Base-by-base conservation (phyloP, 2,888 invertebrate species). In the Drosophila percnosoma region DNA sequence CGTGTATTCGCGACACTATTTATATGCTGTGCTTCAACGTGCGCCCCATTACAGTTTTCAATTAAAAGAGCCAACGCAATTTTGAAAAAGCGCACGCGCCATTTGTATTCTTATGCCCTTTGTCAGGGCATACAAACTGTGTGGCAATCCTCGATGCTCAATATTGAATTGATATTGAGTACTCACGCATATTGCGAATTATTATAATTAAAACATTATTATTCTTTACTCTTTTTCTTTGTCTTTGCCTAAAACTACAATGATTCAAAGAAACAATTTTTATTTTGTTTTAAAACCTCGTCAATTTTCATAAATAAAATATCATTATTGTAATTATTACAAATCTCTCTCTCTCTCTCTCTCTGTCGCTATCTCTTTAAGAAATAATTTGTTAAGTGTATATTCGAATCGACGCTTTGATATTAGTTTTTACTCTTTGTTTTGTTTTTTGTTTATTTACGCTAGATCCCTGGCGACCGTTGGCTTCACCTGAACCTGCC, bases 401-500 rank as follows among this genome's bases (percentile, higher is more conserved):
- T 67, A 48, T 48, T n/a, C 33, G 36, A 59, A 73, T 82, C 80
- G 76, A 54, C 34, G 60, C 45, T 61, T 40, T 34, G 57, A 15
- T 54, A 42, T 21, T 49, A 51, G 31, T 59, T 63, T 58, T 45
- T 42, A 4, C 27, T 64, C 45, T 64, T 62, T 62, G 48, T 34
- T 73, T 68, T 65, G 58, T 45, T 69, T 60, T 85, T 83, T 83
- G 82, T 85, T 85, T 82, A 73, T 80, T 80, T 78, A 77, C 83
- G 77, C 71, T 74, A 80, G 80, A 85, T 83, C 83, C 88, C 88
- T 40, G 68, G 86, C 60, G 86, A 79, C 66, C 66, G 64, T 66
- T 67, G 69, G 69, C 69, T 82, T 77, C 82, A 83, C 85, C 85
- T 82, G 85, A 73, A 84, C 73, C 82, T 67, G 65, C 54, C 59